Percentiles rank a stretch among this genome's conserved stretches.
phyloP scores from a whole-genome alignment of 2,888 invertebrate genomes.

The Hymenopus coronatus region DNA sequence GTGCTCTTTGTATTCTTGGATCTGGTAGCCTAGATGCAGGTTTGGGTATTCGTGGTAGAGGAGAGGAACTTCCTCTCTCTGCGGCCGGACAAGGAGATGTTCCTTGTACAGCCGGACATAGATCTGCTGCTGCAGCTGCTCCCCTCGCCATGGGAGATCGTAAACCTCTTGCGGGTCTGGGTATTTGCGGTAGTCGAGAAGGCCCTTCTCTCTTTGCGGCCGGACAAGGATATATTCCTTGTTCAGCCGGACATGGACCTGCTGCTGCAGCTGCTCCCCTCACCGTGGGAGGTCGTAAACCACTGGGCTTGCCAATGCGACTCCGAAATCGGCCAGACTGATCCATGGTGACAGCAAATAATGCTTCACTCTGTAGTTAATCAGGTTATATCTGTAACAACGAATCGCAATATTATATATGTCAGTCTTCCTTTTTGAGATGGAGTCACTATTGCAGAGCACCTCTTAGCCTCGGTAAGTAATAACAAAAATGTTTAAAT shows the following conservation, averaged over 20 bases:
- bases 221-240: background rate
- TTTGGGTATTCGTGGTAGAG: background rate
- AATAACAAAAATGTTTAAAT: too few relatives aligned
- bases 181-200: background rate
- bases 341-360: background rate
- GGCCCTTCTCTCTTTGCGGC: background rate
- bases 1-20: background rate
- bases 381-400: too few relatives aligned
- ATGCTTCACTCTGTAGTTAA: too few relatives aligned
- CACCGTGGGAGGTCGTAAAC: background rate
- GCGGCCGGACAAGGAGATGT: background rate
- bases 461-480: too few relatives aligned
- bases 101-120: background rate
- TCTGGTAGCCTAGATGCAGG: too few relatives aligned
- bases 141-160: too few relatives aligned
- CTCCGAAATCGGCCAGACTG: background rate
- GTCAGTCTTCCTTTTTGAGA: too few relatives aligned
- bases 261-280: background rate
- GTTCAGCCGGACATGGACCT: background rate
- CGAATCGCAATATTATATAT: too few relatives aligned
- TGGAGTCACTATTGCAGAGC: too few relatives aligned
- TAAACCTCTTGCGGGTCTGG: too few relatives aligned
- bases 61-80: background rate
- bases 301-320: background rate
- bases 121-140: background rate